Evolutionary conservation across 2,888 invertebrate species (phyloP).

Genomic region (Pyrrhosoma nymphula): DNA sequence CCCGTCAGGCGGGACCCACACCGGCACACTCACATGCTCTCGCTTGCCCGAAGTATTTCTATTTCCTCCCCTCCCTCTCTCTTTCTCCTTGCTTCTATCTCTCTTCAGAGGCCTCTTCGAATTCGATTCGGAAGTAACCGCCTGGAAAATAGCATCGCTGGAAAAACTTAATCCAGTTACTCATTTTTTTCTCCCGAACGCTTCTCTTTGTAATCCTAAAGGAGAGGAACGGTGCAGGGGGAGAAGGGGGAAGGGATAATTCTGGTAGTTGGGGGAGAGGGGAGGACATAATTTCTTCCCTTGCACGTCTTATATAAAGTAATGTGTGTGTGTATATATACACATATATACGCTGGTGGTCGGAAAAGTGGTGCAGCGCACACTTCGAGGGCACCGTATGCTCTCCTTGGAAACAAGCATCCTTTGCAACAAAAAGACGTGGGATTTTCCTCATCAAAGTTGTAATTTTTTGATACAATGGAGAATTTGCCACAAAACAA

Average conservation of each 20-base stretch:
- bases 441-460: too few species aligned
- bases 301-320: not conserved
- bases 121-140: slow-evolving; percentile 61
- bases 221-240: not conserved
- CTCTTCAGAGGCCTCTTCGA: not conserved
- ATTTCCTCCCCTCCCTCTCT: not conserved
- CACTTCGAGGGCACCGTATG: too few species aligned
- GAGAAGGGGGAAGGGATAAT: not conserved
- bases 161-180: slow-evolving; percentile 48
- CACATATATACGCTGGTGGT: too few species aligned
- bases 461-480: too few species aligned
- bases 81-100: not conserved
- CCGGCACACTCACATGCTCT: too few species aligned
- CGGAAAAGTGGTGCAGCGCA: too few species aligned
- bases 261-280: too few species aligned
- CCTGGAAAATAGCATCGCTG: slow-evolving; percentile 56
- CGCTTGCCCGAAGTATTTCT: not conserved
- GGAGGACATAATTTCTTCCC: not conserved
- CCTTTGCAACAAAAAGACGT: too few species aligned
- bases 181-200: slow-evolving; percentile 5
- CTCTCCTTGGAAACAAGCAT: too few species aligned
- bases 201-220: slow-evolving; percentile 24
- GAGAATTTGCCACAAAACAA: too few species aligned
- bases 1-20: too few species aligned
- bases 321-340: too few species aligned